Evolutionary conservation across 1,140 invertebrate genomes (phyloP).

Genomic region (Diachasma alloeum): DNA sequence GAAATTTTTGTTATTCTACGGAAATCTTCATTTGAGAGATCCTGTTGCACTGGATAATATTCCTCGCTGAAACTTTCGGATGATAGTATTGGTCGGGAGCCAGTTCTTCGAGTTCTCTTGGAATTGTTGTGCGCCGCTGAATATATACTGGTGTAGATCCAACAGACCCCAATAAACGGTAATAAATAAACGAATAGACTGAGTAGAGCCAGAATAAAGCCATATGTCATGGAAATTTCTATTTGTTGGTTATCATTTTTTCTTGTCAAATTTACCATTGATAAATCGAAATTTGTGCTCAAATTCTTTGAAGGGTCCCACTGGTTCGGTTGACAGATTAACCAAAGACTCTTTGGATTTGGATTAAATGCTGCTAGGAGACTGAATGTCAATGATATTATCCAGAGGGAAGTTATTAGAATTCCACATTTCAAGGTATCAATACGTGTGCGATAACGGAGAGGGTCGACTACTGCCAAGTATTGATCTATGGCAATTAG

Average conservation of each 20-base stretch:
- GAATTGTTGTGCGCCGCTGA: conserved; percentile 76
- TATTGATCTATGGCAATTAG: conserved; percentile 88
- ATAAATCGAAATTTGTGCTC: not conserved
- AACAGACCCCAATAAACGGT: conserved; percentile 73
- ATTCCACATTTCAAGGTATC: conserved; percentile 76
- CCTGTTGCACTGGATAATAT: conserved; percentile 42
- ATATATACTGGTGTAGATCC: conserved; percentile 78
- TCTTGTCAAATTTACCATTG: too few relatives aligned
- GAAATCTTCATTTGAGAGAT: conserved; percentile 48
- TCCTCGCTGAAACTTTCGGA: conserved; percentile 55
- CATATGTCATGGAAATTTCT: conserved; percentile 41
- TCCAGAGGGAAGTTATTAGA: conserved; percentile 75
- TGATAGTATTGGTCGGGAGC: conserved; percentile 66
- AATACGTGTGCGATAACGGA: conserved; percentile 82
- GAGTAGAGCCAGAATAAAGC: conserved; percentile 56
- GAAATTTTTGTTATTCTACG: conserved; percentile 57
- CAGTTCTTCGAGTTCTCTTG: conserved; percentile 73
- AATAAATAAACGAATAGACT: conserved; percentile 71
- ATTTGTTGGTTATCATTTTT: not conserved
- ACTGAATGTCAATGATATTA: conserved; percentile 69
- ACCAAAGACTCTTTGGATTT: conserved; percentile 65
- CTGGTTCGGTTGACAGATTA: conserved; percentile 53
- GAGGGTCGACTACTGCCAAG: conserved; percentile 85
- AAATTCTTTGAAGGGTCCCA: not conserved
- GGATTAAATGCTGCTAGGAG: conserved; percentile 65